Evolutionary conservation across 2,888 invertebrate species (phyloP).

Genomic region (Euclidia mi): DNA sequence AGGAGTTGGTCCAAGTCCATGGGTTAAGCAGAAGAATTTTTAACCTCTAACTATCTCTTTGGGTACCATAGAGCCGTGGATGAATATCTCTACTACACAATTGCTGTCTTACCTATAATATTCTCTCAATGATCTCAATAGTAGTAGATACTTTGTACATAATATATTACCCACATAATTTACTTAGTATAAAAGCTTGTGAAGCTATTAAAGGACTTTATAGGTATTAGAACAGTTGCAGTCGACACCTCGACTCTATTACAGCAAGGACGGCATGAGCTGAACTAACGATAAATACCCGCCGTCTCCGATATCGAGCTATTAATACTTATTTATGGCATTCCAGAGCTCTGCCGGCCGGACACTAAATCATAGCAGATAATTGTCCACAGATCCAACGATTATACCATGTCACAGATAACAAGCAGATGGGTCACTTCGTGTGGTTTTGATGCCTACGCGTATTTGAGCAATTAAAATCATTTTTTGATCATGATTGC

Average conservation of each 20-base stretch:
- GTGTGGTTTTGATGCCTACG: conserved; percentile 13
- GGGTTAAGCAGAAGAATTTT: no score
- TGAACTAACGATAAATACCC: conserved; percentile 51
- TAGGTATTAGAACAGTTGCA: conserved; percentile 18
- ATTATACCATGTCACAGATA: conserved; percentile 33
- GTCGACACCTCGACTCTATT: conserved; percentile 13
- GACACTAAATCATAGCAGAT: conserved; percentile 63
- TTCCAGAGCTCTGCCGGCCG: conserved; percentile 46
- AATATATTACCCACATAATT: no score
- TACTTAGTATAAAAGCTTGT: no score
- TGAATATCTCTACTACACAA: no score
- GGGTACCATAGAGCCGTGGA: no score
- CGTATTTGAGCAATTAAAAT: neutral
- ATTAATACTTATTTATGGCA: conserved; percentile 68
- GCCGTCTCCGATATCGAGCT: conserved; percentile 55
- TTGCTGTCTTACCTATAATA: no score
- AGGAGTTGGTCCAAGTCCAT: no score
- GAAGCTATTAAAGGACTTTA: neutral
- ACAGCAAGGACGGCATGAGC: conserved; percentile 44
- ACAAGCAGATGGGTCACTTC: neutral
- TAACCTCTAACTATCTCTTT: no score
- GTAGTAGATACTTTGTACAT: no score
- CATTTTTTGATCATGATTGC: no score
- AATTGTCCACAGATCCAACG: conserved; percentile 60
- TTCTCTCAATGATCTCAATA: no score